These are phyloP conservation scores for Cepphus grylle DNA, from an alignment of 2,113 vertebrate genomes.

Conservation along the genomic window DNA sequence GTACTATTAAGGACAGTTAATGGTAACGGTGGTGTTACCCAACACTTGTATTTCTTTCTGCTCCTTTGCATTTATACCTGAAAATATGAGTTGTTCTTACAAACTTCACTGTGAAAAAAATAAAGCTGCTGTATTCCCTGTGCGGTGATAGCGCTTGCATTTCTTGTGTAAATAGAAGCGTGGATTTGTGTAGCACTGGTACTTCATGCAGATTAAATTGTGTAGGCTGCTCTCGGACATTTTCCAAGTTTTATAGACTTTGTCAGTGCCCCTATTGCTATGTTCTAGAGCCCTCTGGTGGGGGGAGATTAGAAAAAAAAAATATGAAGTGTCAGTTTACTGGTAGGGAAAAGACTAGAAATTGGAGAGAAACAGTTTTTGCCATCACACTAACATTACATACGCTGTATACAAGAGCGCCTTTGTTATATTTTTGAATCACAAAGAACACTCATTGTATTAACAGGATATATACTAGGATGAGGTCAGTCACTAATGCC, in stretches of 20 bases:
- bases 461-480: neutral
- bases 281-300: constrained; percentile 44
- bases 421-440: neutral
- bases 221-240: neutral
- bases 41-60: neutral
- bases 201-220: neutral
- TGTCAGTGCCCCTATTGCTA: neutral
- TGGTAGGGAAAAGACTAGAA: neutral
- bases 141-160: neutral
- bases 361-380: neutral
- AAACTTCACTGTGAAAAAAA: neutral
- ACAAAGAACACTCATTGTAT: neutral
- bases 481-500: neutral
- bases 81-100: neutral
- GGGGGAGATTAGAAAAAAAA: neutral
- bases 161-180: neutral
- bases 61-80: neutral
- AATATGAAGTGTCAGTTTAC: neutral
- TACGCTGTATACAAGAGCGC: neutral
- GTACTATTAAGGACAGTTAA: neutral
- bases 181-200: neutral
- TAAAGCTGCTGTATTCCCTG: neutral
- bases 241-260: neutral
- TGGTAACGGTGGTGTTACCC: neutral
- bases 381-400: neutral